Percentiles rank a stretch among this genome's conserved stretches.
phyloP scores from a whole-genome alignment of 1,140 invertebrate species.

The Musca vetustissima region DNA sequence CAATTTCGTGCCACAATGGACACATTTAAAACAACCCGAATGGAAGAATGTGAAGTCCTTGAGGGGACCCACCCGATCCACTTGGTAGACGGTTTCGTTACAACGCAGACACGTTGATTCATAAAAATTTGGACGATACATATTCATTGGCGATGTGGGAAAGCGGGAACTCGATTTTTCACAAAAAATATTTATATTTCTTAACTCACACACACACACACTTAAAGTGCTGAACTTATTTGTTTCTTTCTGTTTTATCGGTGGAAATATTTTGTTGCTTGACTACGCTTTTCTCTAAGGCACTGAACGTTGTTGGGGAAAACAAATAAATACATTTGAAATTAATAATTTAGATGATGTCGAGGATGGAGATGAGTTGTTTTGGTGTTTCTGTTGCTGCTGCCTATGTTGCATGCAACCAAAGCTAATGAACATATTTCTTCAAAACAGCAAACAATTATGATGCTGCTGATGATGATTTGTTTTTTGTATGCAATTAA shows the following conservation, averaged over 20 bases:
- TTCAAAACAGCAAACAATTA: no score
- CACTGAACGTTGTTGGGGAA: neutral
- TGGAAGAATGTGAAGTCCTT: conserved; percentile 99
- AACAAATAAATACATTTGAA: neutral
- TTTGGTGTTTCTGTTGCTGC: no score
- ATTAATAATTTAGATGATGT: neutral
- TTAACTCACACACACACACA: no score
- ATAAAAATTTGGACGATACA: conserved; percentile 87
- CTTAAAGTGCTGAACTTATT: neutral
- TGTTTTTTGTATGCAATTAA: no score
- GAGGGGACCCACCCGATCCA: conserved; percentile 91
- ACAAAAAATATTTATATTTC: no score
- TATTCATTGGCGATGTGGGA: conserved; percentile 39
- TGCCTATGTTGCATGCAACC: no score
- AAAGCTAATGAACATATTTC: no score
- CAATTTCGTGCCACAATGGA: conserved; percentile 90
- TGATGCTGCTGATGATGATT: no score
- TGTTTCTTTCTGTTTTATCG: neutral
- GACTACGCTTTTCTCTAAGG: neutral
- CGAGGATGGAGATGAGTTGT: no score
- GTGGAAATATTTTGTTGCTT: neutral
- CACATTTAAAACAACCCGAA: conserved; percentile 96
- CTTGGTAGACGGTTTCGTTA: conserved; percentile 84
- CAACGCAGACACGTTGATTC: conserved; percentile 86
- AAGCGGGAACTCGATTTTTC: no score